Evolutionary conservation across 2,797 vertebrate species (phyloP), one percentile per base, ranked within the genome.

Genomic region (Halcyon smyrnensis): DNA sequence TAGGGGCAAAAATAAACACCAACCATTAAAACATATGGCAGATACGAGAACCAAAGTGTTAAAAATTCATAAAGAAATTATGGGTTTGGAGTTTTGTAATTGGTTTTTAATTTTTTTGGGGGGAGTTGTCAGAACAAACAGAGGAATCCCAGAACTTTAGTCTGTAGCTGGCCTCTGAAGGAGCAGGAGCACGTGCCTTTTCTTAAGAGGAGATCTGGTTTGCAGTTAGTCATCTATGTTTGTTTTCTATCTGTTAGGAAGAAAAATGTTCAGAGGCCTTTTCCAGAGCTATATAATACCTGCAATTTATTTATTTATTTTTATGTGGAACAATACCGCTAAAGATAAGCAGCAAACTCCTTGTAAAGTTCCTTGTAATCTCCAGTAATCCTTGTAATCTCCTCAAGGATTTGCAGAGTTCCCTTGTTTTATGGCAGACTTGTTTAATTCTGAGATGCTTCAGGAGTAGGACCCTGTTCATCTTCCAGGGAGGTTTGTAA

Each of bases 51-150:
- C 16, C 17, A 20, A 11, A 70, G 34, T 41, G 9, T 41, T 78
- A 81, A 81, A 74, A 84, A 57, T 9, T 63, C 41, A 19, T 62
- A 32, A 36, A 87, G 65, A 21, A 7, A 8, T 46, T 53, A 2
- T 46, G 2, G 1, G 1, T 34, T 92, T 46, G 9, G 7, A 0
- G 1, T 25, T 8, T 23, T 21, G 59, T 30, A 4, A 15, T 23
- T 2, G 51, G 23, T 12, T 19, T 24, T 59, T 30, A 5, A 15
- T 17, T 69, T 62, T 63, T 75, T 48, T 46, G 34, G 9, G 21
- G 34, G 9, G 21, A 57, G 12, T 34, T 74, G 37, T 54, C 32
- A 67, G 78, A 79, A 36, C 12, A 39, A 46, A 34, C 20, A 12
- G 23, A 67, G 36, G 32, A 6, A 34, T 81, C 57, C 36, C 7